Conservation (phyloP, 2,113 vertebrate species). For the Ictalurus punctatus region DNA sequence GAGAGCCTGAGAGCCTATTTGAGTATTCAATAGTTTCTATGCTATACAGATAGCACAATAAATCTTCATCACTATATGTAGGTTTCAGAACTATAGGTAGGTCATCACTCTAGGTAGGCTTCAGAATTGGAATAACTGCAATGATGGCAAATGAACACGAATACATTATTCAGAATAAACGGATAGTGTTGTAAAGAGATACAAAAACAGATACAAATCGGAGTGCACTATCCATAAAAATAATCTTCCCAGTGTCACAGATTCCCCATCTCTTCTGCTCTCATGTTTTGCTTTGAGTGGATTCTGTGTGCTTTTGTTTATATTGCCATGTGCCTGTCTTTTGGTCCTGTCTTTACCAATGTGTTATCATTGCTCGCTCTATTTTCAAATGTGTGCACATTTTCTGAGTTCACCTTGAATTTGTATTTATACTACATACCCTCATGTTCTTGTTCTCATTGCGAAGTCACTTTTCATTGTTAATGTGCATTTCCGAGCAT, state of each 20-base stretch:
- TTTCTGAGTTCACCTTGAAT: neutral
- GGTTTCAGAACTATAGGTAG: neutral
- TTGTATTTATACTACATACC: neutral
- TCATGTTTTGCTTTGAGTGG: neutral
- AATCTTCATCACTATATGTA: neutral
- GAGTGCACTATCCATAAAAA: neutral
- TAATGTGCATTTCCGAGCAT: neutral
- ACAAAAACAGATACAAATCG: neutral
- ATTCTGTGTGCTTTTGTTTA: neutral
- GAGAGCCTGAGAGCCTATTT: no score
- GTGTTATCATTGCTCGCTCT: neutral
- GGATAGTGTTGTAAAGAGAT: neutral
- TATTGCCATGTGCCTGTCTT: neutral
- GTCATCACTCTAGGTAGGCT: neutral
- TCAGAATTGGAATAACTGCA: neutral
- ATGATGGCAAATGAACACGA: neutral
- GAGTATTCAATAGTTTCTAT: neutral
- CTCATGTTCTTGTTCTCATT: neutral
- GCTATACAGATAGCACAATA: conserved; percentile 3
- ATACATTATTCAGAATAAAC: neutral
- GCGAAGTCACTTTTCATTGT: neutral
- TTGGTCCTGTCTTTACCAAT: neutral
- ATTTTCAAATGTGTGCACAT: neutral
- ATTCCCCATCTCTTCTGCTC: neutral
- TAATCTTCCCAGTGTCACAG: neutral